Base-by-base conservation (phyloP, 2,888 invertebrate species). In the Diplolepis rosae region DNA sequence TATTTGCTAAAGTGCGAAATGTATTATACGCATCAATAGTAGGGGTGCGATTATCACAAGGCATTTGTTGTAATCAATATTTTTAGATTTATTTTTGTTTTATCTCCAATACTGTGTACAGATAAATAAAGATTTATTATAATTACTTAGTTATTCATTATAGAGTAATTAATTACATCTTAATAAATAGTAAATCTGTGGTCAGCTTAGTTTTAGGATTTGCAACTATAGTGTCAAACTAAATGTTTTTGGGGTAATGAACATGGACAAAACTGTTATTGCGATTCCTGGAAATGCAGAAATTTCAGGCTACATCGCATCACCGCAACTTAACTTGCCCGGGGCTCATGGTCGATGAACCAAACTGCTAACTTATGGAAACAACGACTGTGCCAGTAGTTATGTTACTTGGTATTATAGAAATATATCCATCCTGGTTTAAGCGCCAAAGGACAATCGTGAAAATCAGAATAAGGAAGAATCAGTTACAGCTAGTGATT, bases 1-100 rank as follows among this genome's bases (percentile, higher is more conserved):
- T 61, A 61, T 61, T 61, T 39, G 61, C 61, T 61, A 35, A 61
- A 61, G 39, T 61, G 35, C 32, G 24, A 61, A 61, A 61, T 39
- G 22, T 61, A 39, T 39, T 24, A 39, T 27, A 61, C 39, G 35
- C 39, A 39, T 61, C 61, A 61, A 15, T 61, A 39, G 24, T 24
- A 39, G n/a, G 24, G 39, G 54, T 24, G 39, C 18, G 13, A 9
- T 7, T 15, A 22, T 24, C 22, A 35, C 35, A 24, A 61, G 35
- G 27, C 24, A 61, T 61, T 61, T 35, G 24, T n/a, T 39, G 6
- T 13, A 22, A 35, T 35, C 22, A 56, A 39, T 56, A 6, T 35
- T 18, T 28, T 7, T 3, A 15, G n/a, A 27, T 51, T 28, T 5
- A 28, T 28, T 56, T 56, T 1, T 2, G 13, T 11, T n/a, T n/a